A percentile compares a stretch with the other conserved stretches of the same genome.
Evolutionary conservation across 2,888 invertebrate genomes (phyloP).

Genomic region (Melinaea menophilus): DNA sequence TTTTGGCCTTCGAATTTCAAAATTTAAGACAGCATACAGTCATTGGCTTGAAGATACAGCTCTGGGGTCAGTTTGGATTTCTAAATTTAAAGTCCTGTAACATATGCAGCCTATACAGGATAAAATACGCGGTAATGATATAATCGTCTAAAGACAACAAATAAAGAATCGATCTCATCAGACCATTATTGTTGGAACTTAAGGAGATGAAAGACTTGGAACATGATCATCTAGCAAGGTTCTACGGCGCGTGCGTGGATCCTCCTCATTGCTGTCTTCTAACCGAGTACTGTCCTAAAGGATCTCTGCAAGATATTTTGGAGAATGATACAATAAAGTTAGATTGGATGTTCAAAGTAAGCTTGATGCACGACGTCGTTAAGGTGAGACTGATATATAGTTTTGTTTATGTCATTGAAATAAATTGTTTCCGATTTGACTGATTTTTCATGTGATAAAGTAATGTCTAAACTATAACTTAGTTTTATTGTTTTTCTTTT

Average conservation of each 20-base stretch:
- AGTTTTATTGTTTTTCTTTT: no score
- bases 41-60: conserved; percentile 80
- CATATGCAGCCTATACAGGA: no score
- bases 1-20: no score
- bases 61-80: conserved; percentile 74
- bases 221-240: conserved; percentile 79
- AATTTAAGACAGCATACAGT: conserved; percentile 80
- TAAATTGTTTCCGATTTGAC: no score
- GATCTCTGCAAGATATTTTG: conserved; percentile 92
- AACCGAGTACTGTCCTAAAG: conserved; percentile 98
- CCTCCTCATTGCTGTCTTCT: conserved; percentile 90
- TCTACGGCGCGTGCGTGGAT: conserved; percentile 95
- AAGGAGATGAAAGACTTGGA: conserved; percentile 85
- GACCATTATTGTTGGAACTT: conserved; percentile 90
- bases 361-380: conserved; percentile 95
- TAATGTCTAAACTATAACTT: no score
- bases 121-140: no score
- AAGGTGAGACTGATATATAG: conserved; percentile 68
- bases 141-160: conserved; percentile 86
- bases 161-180: conserved; percentile 87
- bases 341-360: conserved; percentile 96
- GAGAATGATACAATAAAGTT: conserved; percentile 94
- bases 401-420: no score
- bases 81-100: conserved; percentile 5
- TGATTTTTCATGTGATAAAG: no score